These are phyloP conservation scores for Planiliza haematocheilus DNA, from an alignment of 2,113 vertebrate species.

Conservation along the genomic window DNA sequence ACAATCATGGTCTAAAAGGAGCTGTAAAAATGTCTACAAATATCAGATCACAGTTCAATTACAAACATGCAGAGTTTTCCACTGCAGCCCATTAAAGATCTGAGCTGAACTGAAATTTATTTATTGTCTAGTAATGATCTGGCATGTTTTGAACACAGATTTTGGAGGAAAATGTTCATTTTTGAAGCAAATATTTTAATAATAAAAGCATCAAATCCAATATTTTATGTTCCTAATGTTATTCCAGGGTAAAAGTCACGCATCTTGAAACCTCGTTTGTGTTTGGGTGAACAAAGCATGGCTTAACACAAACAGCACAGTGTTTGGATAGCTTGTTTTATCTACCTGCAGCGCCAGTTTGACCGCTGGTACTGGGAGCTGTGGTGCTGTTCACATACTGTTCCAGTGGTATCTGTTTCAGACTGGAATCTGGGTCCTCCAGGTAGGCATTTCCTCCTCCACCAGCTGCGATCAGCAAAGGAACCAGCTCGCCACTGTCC, in stretches of 20 bases:
- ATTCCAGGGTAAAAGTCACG: no score
- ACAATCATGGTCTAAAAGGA: no score
- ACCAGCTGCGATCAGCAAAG: conserved; percentile 90
- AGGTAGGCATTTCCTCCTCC: conserved; percentile 92
- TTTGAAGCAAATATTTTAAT: no score
- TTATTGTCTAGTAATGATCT: neutral
- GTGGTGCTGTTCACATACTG: conserved; percentile 87
- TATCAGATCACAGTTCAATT: no score
- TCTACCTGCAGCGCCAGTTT: conserved; percentile 84
- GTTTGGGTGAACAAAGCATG: neutral
- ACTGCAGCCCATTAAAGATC: no score
- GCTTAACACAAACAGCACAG: neutral
- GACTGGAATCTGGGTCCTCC: conserved; percentile 82
- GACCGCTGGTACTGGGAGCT: conserved; percentile 84
- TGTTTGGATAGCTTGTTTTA: neutral
- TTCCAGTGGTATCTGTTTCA: conserved; percentile 81
- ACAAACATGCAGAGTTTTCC: no score
- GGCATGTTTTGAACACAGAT: no score
- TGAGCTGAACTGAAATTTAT: neutral
- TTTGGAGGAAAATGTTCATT: no score
- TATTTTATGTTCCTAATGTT: no score
- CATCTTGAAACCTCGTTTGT: neutral
- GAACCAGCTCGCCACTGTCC: conserved; percentile 84
- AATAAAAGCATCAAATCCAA: no score
- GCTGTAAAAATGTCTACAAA: no score